phyloP scores from a whole-genome alignment of 2,797 vertebrate species.

The Malurus splendens region DNA sequence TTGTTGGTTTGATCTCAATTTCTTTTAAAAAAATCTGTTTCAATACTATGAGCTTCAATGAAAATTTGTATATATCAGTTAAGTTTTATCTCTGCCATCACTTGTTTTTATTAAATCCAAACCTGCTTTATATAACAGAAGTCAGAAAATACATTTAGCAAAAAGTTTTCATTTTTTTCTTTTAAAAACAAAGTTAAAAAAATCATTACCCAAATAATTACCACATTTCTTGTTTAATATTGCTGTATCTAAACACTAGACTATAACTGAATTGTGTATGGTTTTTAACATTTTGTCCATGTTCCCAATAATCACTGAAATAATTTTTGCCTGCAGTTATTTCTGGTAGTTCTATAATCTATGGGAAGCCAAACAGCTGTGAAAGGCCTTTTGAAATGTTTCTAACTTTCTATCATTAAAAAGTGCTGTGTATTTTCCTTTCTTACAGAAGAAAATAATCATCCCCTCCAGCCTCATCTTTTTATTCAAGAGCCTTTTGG shows the following conservation, averaged over 20 bases:
- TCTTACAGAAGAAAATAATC: background rate
- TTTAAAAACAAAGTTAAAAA: background rate
- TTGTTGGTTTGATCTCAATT: background rate
- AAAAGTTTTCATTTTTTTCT: background rate
- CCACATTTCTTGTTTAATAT: background rate
- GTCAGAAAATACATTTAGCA: background rate
- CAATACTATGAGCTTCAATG: background rate
- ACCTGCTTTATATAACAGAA: background rate
- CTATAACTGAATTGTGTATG: background rate
- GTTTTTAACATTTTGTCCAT: background rate
- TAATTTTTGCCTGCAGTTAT: background rate
- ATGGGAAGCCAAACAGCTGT: background rate
- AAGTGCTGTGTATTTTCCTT: background rate
- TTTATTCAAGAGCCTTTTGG: background rate
- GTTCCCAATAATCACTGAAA: background rate
- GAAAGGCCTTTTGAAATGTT: background rate
- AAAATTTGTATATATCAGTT: background rate
- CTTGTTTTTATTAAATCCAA: background rate
- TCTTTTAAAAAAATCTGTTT: background rate
- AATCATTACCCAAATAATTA: background rate
- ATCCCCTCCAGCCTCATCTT: background rate
- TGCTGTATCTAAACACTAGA: background rate
- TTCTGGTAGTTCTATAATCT: background rate
- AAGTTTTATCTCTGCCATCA: background rate
- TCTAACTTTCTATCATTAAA: background rate